Base-by-base conservation (phyloP, 2,113 vertebrate species). In the Aythya baeri region DNA sequence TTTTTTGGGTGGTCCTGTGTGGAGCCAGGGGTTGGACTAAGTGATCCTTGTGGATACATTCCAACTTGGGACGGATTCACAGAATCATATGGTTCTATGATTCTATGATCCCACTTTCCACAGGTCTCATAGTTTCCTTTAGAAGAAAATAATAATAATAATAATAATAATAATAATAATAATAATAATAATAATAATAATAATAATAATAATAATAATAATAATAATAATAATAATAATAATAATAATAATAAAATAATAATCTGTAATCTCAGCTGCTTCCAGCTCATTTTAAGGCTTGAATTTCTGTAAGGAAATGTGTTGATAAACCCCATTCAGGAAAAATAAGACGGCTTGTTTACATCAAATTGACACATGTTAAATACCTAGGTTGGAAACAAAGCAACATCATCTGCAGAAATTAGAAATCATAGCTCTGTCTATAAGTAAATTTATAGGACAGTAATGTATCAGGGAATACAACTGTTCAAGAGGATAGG, bases 311-410 rank as follows among this genome's bases (percentile, higher is more conserved):
- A 46, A 73, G 20, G 44, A 77, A 89, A 36, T 9, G 3, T 41
- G 15, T 7, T 2, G 1, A 34, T 38, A 84, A 63, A 5, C 7
- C 1, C 5, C 12, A 15, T 26, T 29, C 7, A 14, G 20, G 9
- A 36, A 38, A 89, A 49, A 2, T 8, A 62, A 15, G 14, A 52
- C 27, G 66, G 26, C 2, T 3, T 79, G 46, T 87, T 58, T 34
- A 13, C 7, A 29, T 44, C 22, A n/a, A 9, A 17, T 12, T 22
- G 72, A 9, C 10, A 5, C 6, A 32, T 4, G 50, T 15, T 61
- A 59, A 70, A 38, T 25, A 66, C 7, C 26, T 34, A 18, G 6
- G 5, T 2, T 67, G 16, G 55, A 88, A 89, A 80, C 8, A 22
- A 72, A 65, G 32, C 4, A 67, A 9, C 27, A 11, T 16, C 43